These are phyloP conservation scores for Cheilosia vulpina DNA, from an alignment of 2,888 invertebrate genomes.

Conservation along the genomic window DNA sequence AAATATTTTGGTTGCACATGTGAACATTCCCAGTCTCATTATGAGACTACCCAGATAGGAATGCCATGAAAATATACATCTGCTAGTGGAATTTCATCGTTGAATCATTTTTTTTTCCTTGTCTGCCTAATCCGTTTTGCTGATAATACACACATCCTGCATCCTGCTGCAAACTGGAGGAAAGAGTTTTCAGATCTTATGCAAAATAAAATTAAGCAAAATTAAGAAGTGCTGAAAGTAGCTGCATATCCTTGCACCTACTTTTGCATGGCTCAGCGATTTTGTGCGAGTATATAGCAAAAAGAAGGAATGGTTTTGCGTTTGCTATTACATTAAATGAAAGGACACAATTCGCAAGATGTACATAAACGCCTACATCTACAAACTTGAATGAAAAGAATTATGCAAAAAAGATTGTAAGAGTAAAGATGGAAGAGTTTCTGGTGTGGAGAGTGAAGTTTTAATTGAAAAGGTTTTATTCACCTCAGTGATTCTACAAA, in stretches of 20 bases:
- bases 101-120: background rate
- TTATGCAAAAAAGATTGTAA: background rate
- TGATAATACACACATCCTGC: background rate
- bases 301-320: background rate
- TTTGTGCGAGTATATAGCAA: background rate
- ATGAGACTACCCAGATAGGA: conserved; percentile 25
- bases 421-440: conserved; percentile 14
- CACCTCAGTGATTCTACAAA: too few relatives aligned
- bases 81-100: background rate
- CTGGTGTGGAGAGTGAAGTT: background rate
- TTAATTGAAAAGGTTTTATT: too few relatives aligned
- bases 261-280: conserved; percentile 2
- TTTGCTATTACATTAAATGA: too few relatives aligned
- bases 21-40: conserved; percentile 38
- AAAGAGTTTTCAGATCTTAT: background rate
- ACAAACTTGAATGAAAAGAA: background rate
- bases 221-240: conserved; percentile 22
- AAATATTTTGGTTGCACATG: conserved; percentile 50
- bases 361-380: too few relatives aligned
- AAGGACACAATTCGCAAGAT: too few relatives aligned
- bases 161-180: conserved; percentile 35
- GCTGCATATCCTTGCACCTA: conserved; percentile 29
- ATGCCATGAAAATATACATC: conserved; percentile 20
- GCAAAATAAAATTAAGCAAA: background rate
- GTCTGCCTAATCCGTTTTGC: conserved; percentile 10